phyloP scores from a whole-genome alignment of 2,113 vertebrate genomes.

The Oncorhynchus nerka region DNA sequence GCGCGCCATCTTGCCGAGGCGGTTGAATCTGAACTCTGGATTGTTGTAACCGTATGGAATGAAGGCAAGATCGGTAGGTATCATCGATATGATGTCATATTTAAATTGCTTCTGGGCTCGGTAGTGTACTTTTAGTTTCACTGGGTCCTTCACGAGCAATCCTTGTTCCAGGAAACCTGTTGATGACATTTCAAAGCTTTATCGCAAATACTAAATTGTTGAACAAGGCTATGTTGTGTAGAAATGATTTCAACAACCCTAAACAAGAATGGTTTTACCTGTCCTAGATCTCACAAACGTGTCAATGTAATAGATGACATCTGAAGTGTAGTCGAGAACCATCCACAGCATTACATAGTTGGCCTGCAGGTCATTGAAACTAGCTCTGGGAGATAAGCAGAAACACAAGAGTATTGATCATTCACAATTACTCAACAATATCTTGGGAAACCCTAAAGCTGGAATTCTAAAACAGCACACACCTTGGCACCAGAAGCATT shows the following conservation, averaged over 20 bases:
- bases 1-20: slow-evolving; percentile 77
- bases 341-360: slow-evolving; percentile 78
- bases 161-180: slow-evolving; percentile 96
- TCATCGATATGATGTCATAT: slow-evolving; percentile 75
- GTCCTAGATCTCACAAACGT: slow-evolving; percentile 84
- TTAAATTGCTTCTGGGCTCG: slow-evolving; percentile 81
- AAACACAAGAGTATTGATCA: not conserved
- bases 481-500: slow-evolving; percentile 92
- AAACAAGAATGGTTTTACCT: slow-evolving; percentile 65
- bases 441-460: not conserved
- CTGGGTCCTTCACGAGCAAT: slow-evolving; percentile 83
- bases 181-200: slow-evolving; percentile 5
- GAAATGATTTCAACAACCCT: not conserved
- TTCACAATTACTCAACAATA: not conserved
- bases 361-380: slow-evolving; percentile 89
- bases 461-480: not conserved
- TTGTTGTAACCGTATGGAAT: slow-evolving; percentile 77
- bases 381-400: slow-evolving; percentile 73
- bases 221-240: not conserved
- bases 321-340: slow-evolving; percentile 84
- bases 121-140: slow-evolving; percentile 81
- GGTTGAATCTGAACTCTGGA: slow-evolving; percentile 84
- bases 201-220: not conserved
- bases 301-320: slow-evolving; percentile 81
- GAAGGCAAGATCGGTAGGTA: slow-evolving; percentile 77